Percentiles rank a stretch among this genome's conserved stretches.
Conservation (phyloP, 2,113 vertebrate genomes). For the Dipodomys ordii region DNA sequence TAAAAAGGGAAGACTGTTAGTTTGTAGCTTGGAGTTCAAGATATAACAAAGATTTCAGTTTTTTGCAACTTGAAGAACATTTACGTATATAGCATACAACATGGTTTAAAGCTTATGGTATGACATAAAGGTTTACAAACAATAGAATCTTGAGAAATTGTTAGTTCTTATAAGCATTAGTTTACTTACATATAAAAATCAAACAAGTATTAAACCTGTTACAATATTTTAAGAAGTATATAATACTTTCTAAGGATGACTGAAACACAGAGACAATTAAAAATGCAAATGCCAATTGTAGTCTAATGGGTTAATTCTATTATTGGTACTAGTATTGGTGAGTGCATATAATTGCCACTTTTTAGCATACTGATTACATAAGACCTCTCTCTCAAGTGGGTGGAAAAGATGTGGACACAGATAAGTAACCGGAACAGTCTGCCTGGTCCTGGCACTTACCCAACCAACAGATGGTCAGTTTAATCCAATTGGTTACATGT, state of each 20-base stretch:
- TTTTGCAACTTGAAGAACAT: not conserved
- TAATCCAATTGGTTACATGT: not conserved
- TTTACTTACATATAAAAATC: not conserved
- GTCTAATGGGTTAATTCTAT: not conserved
- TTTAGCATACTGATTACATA: constrained; percentile 31
- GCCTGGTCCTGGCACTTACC: constrained; percentile 35
- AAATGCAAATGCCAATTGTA: not conserved
- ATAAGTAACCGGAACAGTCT: not conserved
- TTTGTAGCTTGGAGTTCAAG: not conserved
- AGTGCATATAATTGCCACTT: not conserved
- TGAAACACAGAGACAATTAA: not conserved
- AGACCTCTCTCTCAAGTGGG: not conserved
- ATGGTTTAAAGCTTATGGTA: not conserved
- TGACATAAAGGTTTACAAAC: not conserved
- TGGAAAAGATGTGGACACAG: not conserved
- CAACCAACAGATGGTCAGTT: constrained; percentile 70
- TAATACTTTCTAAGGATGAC: not conserved
- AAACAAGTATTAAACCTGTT: not conserved
- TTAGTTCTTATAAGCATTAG: not conserved
- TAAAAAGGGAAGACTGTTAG: not conserved
- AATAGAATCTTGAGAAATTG: not conserved
- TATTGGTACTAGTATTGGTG: not conserved
- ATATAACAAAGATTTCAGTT: not conserved
- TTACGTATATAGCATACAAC: not conserved
- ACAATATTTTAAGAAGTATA: not conserved